Base-by-base conservation (phyloP, 2,113 vertebrate genomes). In the Melanerpes formicivorus region DNA sequence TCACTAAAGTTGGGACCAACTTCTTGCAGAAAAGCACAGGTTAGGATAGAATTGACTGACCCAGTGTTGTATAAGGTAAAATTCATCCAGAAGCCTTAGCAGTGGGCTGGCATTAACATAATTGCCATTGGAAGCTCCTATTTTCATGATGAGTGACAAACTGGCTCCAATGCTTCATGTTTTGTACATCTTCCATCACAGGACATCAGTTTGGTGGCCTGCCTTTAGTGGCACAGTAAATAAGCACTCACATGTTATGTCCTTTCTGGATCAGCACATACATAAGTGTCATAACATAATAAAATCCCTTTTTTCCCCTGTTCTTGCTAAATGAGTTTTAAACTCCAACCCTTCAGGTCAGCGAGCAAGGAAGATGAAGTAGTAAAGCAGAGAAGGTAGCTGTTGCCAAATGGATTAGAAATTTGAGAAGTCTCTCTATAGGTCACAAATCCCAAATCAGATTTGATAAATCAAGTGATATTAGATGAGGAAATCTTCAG, bases 381-480 rank as follows among this genome's bases (percentile, higher is more conserved):
- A 59, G 86, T 79, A 82, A 87, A 93, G 88, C 76, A 63, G 70
- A 78, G 70, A 88, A 90, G 80, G 79, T 73, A 77, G 26, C 67
- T 84, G 80, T 77, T 86, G 74, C 64, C 86, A 90, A 94, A 71
- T 64, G 71, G 52, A 91, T 93, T 93, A 93, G 82, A 80, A 95
- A 81, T 92, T 83, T 90, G 71, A 96, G 86, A 93, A 84, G 58
- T 93, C 62, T 44, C 55, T 88, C 13, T 84, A 55, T 63, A 71
- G 50, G 32, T 59, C 90, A 1, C 88, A 88, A 95, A 75, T 67
- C 90, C 83, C 80, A 88, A 95, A 96, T 90, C 90, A 84, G 80
- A 80, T 95, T 93, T 84, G 86, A 90, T 95, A 94, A 90, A 94
- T 95, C 83, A 91, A 91, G 90, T 74, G 80, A 95, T 93, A 90